Base-by-base conservation (phyloP, 64 coral and sea anemone genomes). In the Porites australiensis region DNA sequence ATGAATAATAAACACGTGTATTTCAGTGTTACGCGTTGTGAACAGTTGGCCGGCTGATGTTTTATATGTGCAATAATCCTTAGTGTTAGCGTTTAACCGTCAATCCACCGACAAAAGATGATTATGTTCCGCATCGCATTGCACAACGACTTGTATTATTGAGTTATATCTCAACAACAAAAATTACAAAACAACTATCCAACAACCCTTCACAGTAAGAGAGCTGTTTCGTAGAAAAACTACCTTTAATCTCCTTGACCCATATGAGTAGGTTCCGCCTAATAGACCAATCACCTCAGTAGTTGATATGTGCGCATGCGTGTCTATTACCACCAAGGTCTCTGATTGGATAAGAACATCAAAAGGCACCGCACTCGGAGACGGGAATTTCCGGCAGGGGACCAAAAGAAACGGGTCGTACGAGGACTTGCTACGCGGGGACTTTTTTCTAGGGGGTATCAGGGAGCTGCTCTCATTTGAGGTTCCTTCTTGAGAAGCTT, bases 261-360 rank as follows among this genome's bases (percentile, higher is more conserved):
- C 87, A 50, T 60, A 87, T 48, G 55, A 94, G 48, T 98, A 98
- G 66, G 55, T 88, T 63, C 95, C 95, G 6, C 95, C 95, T 19
- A 98, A 58, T 21, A 98, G 79, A 43, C 95, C 95, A 88, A 98
- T 98, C 20, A 98, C 92, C 76, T 98, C 95, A 18, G 92, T 94
- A 22, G 95, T 94, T 45, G 95, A 98, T 89, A 98, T 86, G 27
- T 98, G 95, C 44, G 95, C 87, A 14, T 98, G 95, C 19, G 90
- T 87, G 79, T 98, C 95, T 73, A 98, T 98, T 16, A 98, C 92
- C 79, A 98, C 61, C 64, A 98, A 77, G 3, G 92, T 85, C 67
- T 94, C 89, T 77, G 95, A 91, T 82, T 90, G 89, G 70, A 98
- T 83, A 62, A 71, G 50, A 50, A 98, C 95, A 19, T 94, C 82